Percentiles rank a stretch among this genome's conserved stretches.
Evolutionary conservation across 2,797 vertebrate genomes (phyloP).

Genomic region (Melopsittacus undulatus): DNA sequence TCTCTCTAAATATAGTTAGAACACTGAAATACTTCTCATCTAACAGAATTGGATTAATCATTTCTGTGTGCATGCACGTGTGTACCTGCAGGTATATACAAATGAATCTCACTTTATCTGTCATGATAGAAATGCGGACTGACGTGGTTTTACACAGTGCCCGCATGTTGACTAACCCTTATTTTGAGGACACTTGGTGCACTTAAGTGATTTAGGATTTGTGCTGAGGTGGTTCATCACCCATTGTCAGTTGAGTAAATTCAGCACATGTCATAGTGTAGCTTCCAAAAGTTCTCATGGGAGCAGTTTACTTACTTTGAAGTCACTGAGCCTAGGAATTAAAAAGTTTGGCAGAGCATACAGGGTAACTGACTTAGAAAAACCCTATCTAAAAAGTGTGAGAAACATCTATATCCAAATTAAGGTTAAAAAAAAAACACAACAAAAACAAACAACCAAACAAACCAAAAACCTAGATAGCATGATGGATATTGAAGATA

Average conservation of each 20-base stretch:
- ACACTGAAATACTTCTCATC: neutral
- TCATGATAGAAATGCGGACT: neutral
- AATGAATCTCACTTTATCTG: neutral
- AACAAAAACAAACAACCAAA: neutral
- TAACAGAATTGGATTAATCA: fast-evolving
- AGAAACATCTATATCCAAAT: neutral
- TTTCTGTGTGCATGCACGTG: neutral
- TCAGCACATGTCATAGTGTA: fast-evolving
- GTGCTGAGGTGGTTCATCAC: neutral
- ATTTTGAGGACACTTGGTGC: neutral
- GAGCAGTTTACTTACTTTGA: neutral
- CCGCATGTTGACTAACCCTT: neutral
- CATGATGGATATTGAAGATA: neutral
- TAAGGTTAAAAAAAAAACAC: neutral
- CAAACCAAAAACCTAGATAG: neutral
- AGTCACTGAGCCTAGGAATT: neutral
- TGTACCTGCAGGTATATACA: fast-evolving
- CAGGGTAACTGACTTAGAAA: neutral
- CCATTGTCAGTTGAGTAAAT: neutral
- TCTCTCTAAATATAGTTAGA: neutral
- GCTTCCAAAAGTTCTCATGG: neutral
- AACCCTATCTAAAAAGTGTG: neutral
- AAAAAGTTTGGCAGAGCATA: neutral
- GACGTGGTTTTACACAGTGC: neutral
- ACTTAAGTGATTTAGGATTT: neutral